These are phyloP conservation scores for Syrrhaptes paradoxus DNA, from an alignment of 2,113 vertebrate species.

Conservation along the genomic window DNA sequence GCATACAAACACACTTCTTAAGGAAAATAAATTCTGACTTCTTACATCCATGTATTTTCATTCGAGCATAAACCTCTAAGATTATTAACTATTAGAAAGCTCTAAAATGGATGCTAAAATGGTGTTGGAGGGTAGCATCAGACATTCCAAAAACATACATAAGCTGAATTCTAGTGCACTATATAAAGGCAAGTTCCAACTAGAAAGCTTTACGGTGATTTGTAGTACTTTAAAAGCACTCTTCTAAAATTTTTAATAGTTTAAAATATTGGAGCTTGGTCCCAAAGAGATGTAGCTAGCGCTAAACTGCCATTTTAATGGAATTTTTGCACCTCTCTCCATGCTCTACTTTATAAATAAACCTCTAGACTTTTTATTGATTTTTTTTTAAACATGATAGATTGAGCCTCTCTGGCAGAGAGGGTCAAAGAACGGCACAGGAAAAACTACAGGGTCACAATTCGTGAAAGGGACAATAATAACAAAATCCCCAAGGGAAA, in stretches of 20 bases:
- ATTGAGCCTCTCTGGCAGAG: slow-evolving; percentile 50
- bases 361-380: slow-evolving; percentile 57
- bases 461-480: slow-evolving; percentile 43
- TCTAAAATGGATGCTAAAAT: slow-evolving; percentile 37
- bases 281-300: slow-evolving; percentile 31
- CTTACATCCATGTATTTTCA: not conserved
- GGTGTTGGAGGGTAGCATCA: slow-evolving; percentile 30
- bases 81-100: slow-evolving; percentile 43
- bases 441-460: slow-evolving; percentile 52
- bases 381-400: slow-evolving; percentile 58
- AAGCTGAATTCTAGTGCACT: slow-evolving; percentile 21
- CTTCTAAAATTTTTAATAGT: slow-evolving; percentile 57
- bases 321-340: slow-evolving; percentile 44
- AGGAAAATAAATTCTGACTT: slow-evolving; percentile 32
- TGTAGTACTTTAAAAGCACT: slow-evolving; percentile 53
- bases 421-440: slow-evolving; percentile 33
- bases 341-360: slow-evolving; percentile 62
- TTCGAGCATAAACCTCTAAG: not conserved
- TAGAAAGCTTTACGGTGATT: slow-evolving; percentile 43
- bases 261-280: slow-evolving; percentile 49
- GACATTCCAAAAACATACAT: slow-evolving; percentile 7
- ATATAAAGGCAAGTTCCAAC: slow-evolving; percentile 47
- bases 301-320: slow-evolving; percentile 57
- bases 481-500: slow-evolving; percentile 15
- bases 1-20: not conserved